Conservation (phyloP, 2,888 invertebrate species). For the Amorpha juglandis region DNA sequence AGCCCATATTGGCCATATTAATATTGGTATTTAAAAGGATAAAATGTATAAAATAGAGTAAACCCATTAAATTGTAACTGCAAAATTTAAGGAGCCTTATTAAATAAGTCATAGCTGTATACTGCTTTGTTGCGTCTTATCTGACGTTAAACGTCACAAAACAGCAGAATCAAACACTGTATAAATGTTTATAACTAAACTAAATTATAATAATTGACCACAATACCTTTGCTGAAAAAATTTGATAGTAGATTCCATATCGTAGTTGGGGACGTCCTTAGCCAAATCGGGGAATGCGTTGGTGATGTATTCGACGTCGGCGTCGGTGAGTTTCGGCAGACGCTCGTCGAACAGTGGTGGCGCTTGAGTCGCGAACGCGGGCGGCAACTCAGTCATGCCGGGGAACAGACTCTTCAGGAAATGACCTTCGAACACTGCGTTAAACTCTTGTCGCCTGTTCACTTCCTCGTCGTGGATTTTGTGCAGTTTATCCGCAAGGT, state of each 20-base stretch:
- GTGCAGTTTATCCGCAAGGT: conserved; percentile 90
- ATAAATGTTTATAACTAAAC: no score
- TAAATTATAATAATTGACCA: neutral
- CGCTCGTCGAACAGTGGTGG: conserved; percentile 90
- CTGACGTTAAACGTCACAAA: no score
- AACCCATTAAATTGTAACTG: no score
- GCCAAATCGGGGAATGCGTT: conserved; percentile 87
- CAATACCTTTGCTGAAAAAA: conserved; percentile 87
- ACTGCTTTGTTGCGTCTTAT: no score
- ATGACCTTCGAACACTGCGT: conserved; percentile 91
- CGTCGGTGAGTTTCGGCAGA: conserved; percentile 86
- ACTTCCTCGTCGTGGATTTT: conserved; percentile 94
- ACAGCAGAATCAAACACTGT: no score
- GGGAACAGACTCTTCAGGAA: conserved; percentile 94
- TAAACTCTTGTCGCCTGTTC: conserved; percentile 90
- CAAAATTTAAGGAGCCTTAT: no score
- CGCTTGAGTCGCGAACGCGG: conserved; percentile 91
- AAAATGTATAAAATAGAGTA: neutral
- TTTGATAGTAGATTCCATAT: conserved; percentile 88
- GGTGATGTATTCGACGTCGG: conserved; percentile 87
- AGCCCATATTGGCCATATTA: neutral
- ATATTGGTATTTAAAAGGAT: neutral
- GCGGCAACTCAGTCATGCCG: conserved; percentile 94
- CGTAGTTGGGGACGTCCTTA: conserved; percentile 86
- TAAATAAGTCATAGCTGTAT: no score